phyloP scores from a whole-genome alignment of 2,888 invertebrate genomes.

The Emmelina monodactyla region DNA sequence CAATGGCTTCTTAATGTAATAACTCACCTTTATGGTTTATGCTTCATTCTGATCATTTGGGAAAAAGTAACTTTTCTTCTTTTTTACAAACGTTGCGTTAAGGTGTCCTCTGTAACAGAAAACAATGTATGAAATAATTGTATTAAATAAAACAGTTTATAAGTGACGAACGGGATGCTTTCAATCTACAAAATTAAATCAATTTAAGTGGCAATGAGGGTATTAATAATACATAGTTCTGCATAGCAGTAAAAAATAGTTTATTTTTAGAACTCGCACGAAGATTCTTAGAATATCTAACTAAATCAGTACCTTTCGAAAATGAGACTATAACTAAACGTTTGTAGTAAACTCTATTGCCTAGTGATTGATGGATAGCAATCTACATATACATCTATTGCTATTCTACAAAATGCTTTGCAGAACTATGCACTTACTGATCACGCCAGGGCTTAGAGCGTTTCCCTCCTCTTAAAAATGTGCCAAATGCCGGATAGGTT shows the following conservation, averaged over 20 bases:
- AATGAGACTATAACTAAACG: too few species aligned
- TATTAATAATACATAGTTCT: conserved; percentile 20
- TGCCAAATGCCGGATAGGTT: conserved; percentile 56
- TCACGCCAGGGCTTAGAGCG: conserved; percentile 17
- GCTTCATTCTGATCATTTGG: conserved; percentile 25
- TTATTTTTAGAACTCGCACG: too few species aligned
- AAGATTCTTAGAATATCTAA: too few species aligned
- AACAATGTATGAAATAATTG: conserved; percentile 6
- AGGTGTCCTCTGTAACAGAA: conserved; percentile 39
- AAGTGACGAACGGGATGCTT: too few species aligned
- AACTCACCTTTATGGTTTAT: conserved; percentile 22
- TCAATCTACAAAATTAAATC: not conserved
- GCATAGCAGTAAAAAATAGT: conserved; percentile 21
- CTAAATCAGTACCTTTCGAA: too few species aligned
- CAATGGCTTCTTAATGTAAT: not conserved
- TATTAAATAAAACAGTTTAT: not conserved
- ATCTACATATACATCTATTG: not conserved
- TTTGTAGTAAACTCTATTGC: too few species aligned
- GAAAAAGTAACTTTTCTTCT: conserved; percentile 52
- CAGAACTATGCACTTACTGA: conserved; percentile 65
- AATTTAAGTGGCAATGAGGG: not conserved
- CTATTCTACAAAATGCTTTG: conserved; percentile 28
- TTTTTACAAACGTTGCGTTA: conserved; percentile 52
- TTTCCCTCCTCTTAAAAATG: conserved; percentile 47
- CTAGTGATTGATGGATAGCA: not conserved